phyloP scores from a whole-genome alignment of 2,797 vertebrate species.

The Channallabes apus region DNA sequence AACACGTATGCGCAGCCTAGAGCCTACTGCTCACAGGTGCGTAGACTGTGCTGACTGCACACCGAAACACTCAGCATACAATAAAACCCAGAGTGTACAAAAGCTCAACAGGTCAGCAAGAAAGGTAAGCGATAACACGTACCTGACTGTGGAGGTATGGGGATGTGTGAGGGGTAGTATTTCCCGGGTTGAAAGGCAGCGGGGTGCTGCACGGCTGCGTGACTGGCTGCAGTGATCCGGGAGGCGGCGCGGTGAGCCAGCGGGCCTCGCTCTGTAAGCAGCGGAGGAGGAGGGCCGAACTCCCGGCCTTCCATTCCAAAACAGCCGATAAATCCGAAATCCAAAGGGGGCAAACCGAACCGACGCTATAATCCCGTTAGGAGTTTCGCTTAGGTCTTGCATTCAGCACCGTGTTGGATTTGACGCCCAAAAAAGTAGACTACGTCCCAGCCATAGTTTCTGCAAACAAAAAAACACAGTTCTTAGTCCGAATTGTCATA shows the following conservation, averaged over 20 bases:
- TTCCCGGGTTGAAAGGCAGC: conserved; percentile 90
- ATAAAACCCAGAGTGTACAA: conserved; percentile 22
- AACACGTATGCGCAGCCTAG: conserved; percentile 38
- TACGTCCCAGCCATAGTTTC: conserved; percentile 75
- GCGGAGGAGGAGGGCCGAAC: conserved; percentile 90
- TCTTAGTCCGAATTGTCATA: conserved; percentile 50
- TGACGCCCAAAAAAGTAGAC: conserved; percentile 64
- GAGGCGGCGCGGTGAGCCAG: conserved; percentile 85
- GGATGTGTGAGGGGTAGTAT: conserved; percentile 88
- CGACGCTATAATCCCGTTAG: conserved; percentile 80
- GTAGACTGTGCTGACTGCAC: conserved; percentile 16
- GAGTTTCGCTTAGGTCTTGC: conserved; percentile 74
- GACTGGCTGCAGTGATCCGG: conserved; percentile 79
- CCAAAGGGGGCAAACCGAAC: conserved; percentile 69
- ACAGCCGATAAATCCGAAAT: conserved; percentile 77
- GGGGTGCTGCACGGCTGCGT: conserved; percentile 83
- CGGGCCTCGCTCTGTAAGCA: conserved; percentile 87
- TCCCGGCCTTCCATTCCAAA: conserved; percentile 93
- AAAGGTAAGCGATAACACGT: conserved; percentile 27
- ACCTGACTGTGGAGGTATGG: conserved; percentile 95
- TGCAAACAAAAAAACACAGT: conserved; percentile 66
- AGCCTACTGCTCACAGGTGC: conserved; percentile 16
- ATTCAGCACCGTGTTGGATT: conserved; percentile 70
- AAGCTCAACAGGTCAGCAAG: conserved; percentile 24
- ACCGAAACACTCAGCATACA: conserved; percentile 38